Conservation (phyloP, 2,113 vertebrate species). For the Python bivittatus region DNA sequence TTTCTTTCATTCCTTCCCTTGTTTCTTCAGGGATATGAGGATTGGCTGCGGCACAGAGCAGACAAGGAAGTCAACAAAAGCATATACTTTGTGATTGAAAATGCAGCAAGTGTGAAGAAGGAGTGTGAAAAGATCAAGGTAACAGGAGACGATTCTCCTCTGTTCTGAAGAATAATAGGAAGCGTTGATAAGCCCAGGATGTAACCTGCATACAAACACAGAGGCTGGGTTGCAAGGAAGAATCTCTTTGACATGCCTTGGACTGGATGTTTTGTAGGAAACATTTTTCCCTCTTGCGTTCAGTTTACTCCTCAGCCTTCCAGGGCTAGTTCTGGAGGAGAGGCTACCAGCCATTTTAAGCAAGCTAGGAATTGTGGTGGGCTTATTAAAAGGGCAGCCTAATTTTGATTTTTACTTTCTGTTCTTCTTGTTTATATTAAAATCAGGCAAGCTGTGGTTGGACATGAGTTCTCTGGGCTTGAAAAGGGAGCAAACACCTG, state of each 20-base stretch:
- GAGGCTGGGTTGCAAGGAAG: too few species aligned
- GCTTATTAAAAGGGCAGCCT: neutral
- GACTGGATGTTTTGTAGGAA: neutral
- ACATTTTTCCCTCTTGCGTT: neutral
- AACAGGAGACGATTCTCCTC: conserved; percentile 25
- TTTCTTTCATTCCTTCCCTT: conserved; percentile 14
- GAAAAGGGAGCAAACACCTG: neutral
- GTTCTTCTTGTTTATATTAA: neutral
- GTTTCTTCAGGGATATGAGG: conserved; percentile 90
- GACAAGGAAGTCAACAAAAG: conserved; percentile 97
- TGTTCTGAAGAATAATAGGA: neutral
- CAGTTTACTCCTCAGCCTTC: neutral
- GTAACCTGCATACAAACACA: too few species aligned
- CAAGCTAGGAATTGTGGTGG: neutral
- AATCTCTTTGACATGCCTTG: too few species aligned
- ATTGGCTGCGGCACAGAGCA: conserved; percentile 96
- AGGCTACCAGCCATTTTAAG: too few species aligned
- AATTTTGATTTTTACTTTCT: neutral
- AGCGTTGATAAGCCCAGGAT: neutral
- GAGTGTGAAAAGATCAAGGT: conserved; percentile 97
- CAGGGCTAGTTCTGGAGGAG: too few species aligned
- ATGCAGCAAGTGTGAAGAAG: conserved; percentile 78
- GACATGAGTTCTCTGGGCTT: neutral
- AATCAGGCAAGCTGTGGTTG: neutral
- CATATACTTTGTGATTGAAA: conserved; percentile 85